Evolutionary conservation across 23 tunicate species (phyloP).

Genomic region (Styela clava): DNA sequence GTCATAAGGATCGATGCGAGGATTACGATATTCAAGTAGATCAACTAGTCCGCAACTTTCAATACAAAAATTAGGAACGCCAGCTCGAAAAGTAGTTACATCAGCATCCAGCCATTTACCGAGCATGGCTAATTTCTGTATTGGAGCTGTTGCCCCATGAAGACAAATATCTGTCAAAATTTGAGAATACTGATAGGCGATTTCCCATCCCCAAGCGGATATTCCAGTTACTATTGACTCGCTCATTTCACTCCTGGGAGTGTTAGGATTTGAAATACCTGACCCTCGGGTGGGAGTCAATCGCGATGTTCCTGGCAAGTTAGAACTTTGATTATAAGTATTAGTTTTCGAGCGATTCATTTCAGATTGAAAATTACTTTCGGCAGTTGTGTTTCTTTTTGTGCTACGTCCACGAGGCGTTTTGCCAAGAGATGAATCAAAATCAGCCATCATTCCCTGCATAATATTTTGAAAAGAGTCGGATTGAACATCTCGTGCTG

Average conservation of each 20-base stretch:
- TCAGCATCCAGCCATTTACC: constrained; percentile 96
- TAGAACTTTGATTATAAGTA: neutral
- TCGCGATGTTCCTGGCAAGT: neutral
- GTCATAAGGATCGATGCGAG: neutral
- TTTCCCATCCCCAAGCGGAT: constrained; percentile 71
- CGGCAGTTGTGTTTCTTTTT: neutral
- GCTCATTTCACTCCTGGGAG: neutral
- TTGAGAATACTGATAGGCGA: constrained; percentile 58
- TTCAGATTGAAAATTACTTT: neutral
- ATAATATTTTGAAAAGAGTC: constrained; percentile 31
- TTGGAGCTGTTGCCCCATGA: constrained; percentile 34
- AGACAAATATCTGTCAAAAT: constrained; percentile 69
- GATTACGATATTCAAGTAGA: constrained; percentile 58
- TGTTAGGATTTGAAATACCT: constrained; percentile 4
- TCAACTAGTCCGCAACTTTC: constrained; percentile 89
- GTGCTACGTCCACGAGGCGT: neutral
- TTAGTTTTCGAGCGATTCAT: neutral
- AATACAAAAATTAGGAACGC: constrained; percentile 66
- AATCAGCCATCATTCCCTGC: constrained; percentile 40
- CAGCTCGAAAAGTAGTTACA: constrained; percentile 88
- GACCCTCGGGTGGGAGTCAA: neutral
- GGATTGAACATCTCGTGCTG: neutral
- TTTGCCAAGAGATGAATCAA: constrained; percentile 26
- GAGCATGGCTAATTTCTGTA: constrained; percentile 74
- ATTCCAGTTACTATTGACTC: constrained; percentile 29